phyloP scores from a whole-genome alignment of 2,113 vertebrate genomes.

The Oryzias woworae region DNA sequence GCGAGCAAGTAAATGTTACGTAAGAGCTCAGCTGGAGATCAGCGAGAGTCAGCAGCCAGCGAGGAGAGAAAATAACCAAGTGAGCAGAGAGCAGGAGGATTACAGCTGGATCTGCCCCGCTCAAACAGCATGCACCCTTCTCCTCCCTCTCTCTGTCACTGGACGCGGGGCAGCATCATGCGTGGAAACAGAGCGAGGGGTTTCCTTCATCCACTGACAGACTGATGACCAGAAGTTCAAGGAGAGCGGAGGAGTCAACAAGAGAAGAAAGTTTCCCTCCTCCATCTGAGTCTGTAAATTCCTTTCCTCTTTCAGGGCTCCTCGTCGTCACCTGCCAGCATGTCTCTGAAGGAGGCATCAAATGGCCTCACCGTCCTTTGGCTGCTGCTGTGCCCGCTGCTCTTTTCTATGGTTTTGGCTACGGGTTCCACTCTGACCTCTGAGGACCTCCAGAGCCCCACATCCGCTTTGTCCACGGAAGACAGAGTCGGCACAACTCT shows the following conservation, averaged over 20 bases:
- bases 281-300: slow-evolving; percentile 25
- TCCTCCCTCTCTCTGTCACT: slow-evolving; percentile 22
- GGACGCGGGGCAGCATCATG: slow-evolving; percentile 37
- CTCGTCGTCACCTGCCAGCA: slow-evolving; percentile 20
- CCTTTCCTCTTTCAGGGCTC: slow-evolving; percentile 16
- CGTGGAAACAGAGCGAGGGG: slow-evolving; percentile 4
- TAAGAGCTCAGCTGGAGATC: slow-evolving; percentile 74
- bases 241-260: not conserved
- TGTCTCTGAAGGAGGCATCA: slow-evolving; percentile 35
- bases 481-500: slow-evolving; percentile 29
- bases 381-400: slow-evolving; percentile 46
- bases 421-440: slow-evolving; percentile 41
- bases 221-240: slow-evolving; percentile 27
- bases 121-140: slow-evolving; percentile 12
- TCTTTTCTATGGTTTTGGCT: slow-evolving; percentile 28
- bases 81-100: slow-evolving; percentile 45
- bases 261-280: slow-evolving; percentile 2
- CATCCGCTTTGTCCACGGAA: slow-evolving; percentile 9
- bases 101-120: slow-evolving; percentile 50
- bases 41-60: slow-evolving; percentile 39
- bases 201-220: slow-evolving; percentile 11
- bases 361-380: slow-evolving; percentile 17
- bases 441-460: slow-evolving; percentile 5
- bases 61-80: slow-evolving; percentile 22
- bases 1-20: slow-evolving; percentile 68